Percentiles rank a stretch among this genome's conserved stretches.
Conservation (phyloP, 1,140 invertebrate species). For the Macrostomum lignano region DNA sequence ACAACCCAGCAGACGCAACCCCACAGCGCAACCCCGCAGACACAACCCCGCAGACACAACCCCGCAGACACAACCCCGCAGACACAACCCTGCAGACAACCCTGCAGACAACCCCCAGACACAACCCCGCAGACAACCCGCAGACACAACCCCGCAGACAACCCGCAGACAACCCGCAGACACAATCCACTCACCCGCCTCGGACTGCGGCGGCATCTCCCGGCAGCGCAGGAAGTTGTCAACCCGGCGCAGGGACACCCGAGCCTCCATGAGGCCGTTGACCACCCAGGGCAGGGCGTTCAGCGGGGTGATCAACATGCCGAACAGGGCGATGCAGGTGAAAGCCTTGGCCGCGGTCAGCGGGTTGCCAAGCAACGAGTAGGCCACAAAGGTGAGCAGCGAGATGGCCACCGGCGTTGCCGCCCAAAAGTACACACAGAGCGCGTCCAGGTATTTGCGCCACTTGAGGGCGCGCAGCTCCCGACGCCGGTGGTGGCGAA, state of each 20-base stretch:
- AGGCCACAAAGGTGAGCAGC: constrained; percentile 60
- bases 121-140: too few relatives aligned
- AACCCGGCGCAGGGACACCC: constrained; percentile 29
- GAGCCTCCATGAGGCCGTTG: constrained; percentile 73
- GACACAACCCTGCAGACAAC: too few relatives aligned
- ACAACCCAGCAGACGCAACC: too few relatives aligned
- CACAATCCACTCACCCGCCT: too few relatives aligned
- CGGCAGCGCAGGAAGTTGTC: too few relatives aligned
- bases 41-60: too few relatives aligned
- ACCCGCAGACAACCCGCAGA: too few relatives aligned
- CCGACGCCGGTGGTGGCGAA: constrained; percentile 24
- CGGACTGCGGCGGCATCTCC: too few relatives aligned
- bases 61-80: too few relatives aligned
- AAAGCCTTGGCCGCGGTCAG: constrained; percentile 51
- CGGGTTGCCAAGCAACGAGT: constrained; percentile 47
- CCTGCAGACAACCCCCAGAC: too few relatives aligned
- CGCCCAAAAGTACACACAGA: constrained; percentile 95
- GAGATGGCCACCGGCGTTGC: constrained; percentile 83
- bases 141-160: too few relatives aligned
- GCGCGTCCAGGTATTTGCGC: constrained; percentile 82
- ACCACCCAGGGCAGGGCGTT: constrained; percentile 95
- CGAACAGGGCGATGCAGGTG: constrained; percentile 66
- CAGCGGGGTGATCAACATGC: constrained; percentile 74
- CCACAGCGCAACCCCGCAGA: too few relatives aligned
- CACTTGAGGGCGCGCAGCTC: constrained; percentile 28